Evolutionary conservation across 53 echinoderm and acorn worm genomes (phyloP), one percentile per base, ranked within the genome.

Genomic region (Stichopus horrens): DNA sequence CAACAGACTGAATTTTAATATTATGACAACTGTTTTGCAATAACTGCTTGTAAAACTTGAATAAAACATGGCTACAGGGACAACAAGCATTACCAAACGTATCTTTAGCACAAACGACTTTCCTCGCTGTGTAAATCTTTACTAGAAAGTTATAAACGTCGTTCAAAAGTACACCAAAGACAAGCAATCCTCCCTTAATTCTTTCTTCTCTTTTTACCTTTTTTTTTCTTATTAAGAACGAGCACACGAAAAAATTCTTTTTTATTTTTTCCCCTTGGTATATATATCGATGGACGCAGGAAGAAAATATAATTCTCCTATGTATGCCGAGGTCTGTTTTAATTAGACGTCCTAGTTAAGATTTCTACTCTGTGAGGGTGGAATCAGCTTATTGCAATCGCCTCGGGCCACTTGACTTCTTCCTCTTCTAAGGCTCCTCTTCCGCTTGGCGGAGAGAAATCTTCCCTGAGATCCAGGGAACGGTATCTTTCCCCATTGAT

Each of bases 301-400:
- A 59, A 9, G 59, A 11, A 59, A 59, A 8, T 59, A 59, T 59
- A 9, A 9, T 59, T 11, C 8, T 8, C 71, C 14, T 55, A 81
- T 81, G 20, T 81, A 58, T 53, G 58, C 54, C 77, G 81, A 56
- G 58, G 57, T 58, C 58, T 81, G 56, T 81, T 81, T 81, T 81
- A 81, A 81, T 81, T 81, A 81, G 81, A 58, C 19, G 81, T 56
- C 81, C 81, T 81, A 81, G 20, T 81, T 81, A 18, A 81, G 21
- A 21, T 71, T 20, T 18, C 18, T 81, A 9, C 20, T 81, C 53
- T 53, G 56, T 58, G 58, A 58, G 23, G 37, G 53, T 58, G 81
- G 22, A 56, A 81, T 81, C 81, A 81, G 57, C 57, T 81, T 81
- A 81, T 81, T 81, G 57, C 56, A 56, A 18, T 81, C 20, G 81